These are phyloP conservation scores for Dicrostonyx torquatus DNA, from an alignment of 2,797 vertebrate genomes.

Conservation along the genomic window DNA sequence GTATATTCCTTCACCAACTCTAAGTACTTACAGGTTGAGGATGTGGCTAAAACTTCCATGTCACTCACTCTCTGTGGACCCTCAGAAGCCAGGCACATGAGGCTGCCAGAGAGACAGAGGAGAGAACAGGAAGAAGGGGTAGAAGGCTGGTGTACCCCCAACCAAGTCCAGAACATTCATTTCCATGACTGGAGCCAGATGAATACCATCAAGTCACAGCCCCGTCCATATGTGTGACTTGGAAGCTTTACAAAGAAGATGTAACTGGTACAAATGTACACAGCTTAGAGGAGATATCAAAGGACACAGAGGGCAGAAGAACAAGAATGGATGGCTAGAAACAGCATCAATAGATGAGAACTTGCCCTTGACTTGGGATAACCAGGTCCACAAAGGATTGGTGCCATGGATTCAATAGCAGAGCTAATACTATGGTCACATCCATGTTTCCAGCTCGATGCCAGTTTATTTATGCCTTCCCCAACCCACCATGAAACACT, in stretches of 20 bases:
- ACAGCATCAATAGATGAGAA: rapidly evolving
- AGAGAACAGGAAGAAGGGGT: neutral
- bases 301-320: neutral
- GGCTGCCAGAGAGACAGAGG: rapidly evolving
- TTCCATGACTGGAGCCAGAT: neutral
- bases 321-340: neutral
- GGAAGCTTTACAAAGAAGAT: rapidly evolving
- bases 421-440: rapidly evolving
- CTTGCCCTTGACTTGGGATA: too few relatives aligned
- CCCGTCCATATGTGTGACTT: neutral
- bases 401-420: rapidly evolving
- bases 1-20: too few relatives aligned
- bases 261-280: rapidly evolving
- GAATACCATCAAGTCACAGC: too few relatives aligned
- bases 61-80: neutral
- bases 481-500: neutral
- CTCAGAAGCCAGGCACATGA: rapidly evolving
- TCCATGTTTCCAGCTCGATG: neutral
- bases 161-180: neutral
- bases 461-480: neutral
- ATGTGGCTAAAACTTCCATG: rapidly evolving
- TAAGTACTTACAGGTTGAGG: neutral
- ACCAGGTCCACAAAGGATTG: rapidly evolving
- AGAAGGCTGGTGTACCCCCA: neutral
- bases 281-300: neutral